Evolutionary conservation across 2,113 vertebrate genomes (phyloP).

Genomic region (Sinocyclocheilus grahami): DNA sequence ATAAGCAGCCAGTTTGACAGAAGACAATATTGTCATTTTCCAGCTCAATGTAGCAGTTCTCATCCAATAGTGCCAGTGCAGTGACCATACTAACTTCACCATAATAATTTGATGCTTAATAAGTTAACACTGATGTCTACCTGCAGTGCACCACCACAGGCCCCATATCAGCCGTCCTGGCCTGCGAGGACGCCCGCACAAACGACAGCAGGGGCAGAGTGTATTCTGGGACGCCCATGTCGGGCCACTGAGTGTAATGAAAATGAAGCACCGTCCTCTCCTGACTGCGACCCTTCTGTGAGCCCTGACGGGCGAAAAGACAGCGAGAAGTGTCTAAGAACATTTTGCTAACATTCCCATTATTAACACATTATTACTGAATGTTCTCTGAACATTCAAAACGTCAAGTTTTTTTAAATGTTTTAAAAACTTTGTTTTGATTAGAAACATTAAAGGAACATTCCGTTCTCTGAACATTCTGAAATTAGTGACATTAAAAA

Average conservation of each 20-base stretch:
- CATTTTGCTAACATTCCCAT: no score
- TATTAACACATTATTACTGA: no score
- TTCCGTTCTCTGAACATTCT: no score
- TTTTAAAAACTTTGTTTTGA: no score
- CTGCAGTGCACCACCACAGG: slow-evolving; percentile 96
- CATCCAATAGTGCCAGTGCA: background rate
- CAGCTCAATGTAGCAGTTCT: background rate
- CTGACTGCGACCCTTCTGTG: slow-evolving; percentile 81
- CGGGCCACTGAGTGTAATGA: slow-evolving; percentile 98
- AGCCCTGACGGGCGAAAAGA: slow-evolving; percentile 70
- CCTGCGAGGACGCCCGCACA: slow-evolving; percentile 85
- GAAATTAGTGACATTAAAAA: no score
- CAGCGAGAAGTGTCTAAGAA: no score
- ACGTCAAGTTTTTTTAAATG: no score
- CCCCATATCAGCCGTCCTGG: slow-evolving; percentile 82
- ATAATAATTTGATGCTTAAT: background rate
- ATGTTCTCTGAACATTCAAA: no score
- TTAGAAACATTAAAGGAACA: no score
- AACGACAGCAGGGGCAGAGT: slow-evolving; percentile 91
- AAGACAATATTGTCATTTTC: background rate
- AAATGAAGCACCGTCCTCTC: slow-evolving; percentile 89
- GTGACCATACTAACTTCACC: background rate
- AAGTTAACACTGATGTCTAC: slow-evolving; percentile 62
- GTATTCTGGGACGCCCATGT: slow-evolving; percentile 97
- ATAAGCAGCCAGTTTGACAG: no score